These are phyloP conservation scores for Proteles cristata DNA, from an alignment of 2,113 vertebrate genomes.

Conservation along the genomic window DNA sequence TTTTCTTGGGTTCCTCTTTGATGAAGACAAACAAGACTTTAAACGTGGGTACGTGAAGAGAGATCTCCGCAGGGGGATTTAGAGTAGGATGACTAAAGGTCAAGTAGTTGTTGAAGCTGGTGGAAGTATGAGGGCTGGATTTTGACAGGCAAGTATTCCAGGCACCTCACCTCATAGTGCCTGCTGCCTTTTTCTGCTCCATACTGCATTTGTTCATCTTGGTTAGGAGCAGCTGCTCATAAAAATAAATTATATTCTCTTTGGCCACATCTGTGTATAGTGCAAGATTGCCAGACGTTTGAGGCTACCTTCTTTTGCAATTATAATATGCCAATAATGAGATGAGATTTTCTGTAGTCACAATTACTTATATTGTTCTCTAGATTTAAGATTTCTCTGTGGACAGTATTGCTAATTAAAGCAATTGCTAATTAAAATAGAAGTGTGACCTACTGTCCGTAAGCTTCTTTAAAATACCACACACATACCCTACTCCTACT, in stretches of 20 bases:
- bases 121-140: neutral
- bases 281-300: neutral
- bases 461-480: neutral
- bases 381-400: conserved; percentile 33
- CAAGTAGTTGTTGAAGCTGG: neutral
- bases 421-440: neutral
- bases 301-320: neutral
- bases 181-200: neutral
- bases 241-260: conserved; percentile 32
- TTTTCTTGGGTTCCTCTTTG: neutral
- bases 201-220: neutral
- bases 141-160: neutral
- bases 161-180: neutral
- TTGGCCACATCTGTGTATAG: conserved; percentile 5
- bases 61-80: neutral
- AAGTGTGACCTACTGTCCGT: neutral
- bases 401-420: conserved; percentile 22
- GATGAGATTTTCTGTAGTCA: conserved; percentile 8
- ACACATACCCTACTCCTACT: neutral
- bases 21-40: neutral
- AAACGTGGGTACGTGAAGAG: neutral
- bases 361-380: conserved; percentile 51
- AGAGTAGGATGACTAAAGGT: neutral
- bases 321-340: conserved; percentile 25
- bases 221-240: neutral